A percentile compares a stretch with the other conserved stretches of the same genome.
These are phyloP conservation scores for Anagyrus pseudococci DNA, from an alignment of 2,888 invertebrate genomes.

Conservation along the genomic window DNA sequence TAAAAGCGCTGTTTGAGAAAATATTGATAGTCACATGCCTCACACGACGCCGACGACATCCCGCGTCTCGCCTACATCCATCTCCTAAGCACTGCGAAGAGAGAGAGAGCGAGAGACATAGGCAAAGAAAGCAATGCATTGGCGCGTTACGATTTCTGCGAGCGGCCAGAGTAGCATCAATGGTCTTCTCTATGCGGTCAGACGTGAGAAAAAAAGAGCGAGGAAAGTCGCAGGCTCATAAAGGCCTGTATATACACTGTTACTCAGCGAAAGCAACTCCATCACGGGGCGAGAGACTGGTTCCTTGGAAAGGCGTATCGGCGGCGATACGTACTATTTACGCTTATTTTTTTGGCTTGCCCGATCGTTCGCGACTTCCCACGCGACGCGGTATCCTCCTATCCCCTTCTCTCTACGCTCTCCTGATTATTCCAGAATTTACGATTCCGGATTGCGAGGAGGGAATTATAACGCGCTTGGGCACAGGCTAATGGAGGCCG, in stretches of 20 bases:
- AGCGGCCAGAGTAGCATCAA: neutral
- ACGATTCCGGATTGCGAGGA: conserved; percentile 38
- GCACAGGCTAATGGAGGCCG: conserved; percentile 26
- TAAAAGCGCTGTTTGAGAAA: too few species aligned
- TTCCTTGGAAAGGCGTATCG: conserved; percentile 11
- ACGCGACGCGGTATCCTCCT: conserved; percentile 31
- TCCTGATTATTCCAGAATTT: conserved; percentile 46
- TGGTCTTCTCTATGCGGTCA: neutral
- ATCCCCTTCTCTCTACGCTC: conserved; percentile 23
- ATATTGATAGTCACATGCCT: too few species aligned
- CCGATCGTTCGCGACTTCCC: conserved; percentile 39
- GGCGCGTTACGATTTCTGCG: conserved; percentile 44
- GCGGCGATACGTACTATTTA: neutral
- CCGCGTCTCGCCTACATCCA: too few species aligned
- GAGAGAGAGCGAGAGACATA: too few species aligned
- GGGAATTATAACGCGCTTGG: conserved; percentile 12
- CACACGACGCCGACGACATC: too few species aligned
- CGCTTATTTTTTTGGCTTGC: too few species aligned
- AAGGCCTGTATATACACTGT: neutral
- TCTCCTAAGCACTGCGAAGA: too few species aligned
- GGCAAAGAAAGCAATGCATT: too few species aligned
- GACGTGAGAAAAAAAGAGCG: conserved; percentile 7
- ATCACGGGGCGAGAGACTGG: conserved; percentile 27
- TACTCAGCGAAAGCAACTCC: conserved; percentile 19
- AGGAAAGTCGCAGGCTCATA: neutral